Evolutionary conservation across 1,140 invertebrate species (phyloP), one percentile per base, ranked within the genome.

Genomic region (Trichomalopsis sarcophagae): DNA sequence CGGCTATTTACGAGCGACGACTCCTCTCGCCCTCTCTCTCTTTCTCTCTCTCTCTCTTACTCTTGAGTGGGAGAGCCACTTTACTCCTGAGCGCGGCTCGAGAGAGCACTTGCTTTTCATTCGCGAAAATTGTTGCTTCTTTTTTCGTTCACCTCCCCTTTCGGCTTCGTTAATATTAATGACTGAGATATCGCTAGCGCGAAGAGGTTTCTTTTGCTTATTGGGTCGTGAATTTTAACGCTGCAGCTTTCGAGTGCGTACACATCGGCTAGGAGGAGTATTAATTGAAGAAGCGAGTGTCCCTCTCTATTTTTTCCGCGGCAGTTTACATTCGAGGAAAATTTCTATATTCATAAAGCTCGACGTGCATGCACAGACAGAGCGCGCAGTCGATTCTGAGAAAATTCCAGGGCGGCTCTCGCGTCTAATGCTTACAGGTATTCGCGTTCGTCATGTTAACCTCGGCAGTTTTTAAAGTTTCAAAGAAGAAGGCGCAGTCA

Each of bases 1-100:
- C 55, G 55, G 40, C 17, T 90, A 89, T 89, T 89, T 89, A 89
- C 88, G 88, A 89, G 82, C 85, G 82, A 86, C 84, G 73, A 75
- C 33, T 21, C 73, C 3, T n/a, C 17, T 62, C 55, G 55, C 0
- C 27, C 27, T 27, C 27, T 27, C 27, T 27, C 27, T 27, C 27
- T 27, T 1, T 27, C 27, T 27, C 27, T 27, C 27, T 27, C 27
- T 27, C 27, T 27, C 27, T 27, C 27, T 2, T 27, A 27, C 27
- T 27, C 27, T 27, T 27, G 27, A 27, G 27, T 27, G n/a, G 55
- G 17, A 62, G 55, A 62, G 55, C 21, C 55, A 62, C 55, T 62
- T 62, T 62, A 62, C 55, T 50, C 47, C 4, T 17, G 47, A 14
- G 47, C 47, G 47, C 11, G 47, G 17, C 13, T 62, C 55, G 55